A percentile compares a stretch with the other conserved stretches of the same genome.
phyloP scores from a whole-genome alignment of 1,140 invertebrate species.

The Drosophila guanche region DNA sequence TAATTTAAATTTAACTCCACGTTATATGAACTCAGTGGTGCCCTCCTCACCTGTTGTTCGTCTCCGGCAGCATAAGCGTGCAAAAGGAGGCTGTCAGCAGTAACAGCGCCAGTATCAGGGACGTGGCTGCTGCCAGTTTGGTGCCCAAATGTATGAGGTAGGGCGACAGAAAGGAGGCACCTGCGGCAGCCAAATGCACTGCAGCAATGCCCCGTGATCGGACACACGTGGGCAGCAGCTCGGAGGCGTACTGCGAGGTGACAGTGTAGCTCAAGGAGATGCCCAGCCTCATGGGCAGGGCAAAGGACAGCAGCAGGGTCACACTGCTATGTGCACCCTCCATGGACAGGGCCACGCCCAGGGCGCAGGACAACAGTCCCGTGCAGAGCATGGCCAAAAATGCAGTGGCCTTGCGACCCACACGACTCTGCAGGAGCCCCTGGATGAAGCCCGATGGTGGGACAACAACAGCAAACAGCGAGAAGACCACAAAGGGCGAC shows the following conservation, averaged over 20 bases:
- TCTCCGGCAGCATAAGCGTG: slow-evolving; percentile 60
- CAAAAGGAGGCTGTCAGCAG: slow-evolving; percentile 39
- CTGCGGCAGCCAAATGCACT: slow-evolving; percentile 60
- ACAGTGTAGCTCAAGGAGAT: slow-evolving; percentile 71
- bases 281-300: slow-evolving; percentile 63
- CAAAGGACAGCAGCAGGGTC: slow-evolving; percentile 57
- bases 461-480: slow-evolving; percentile 63
- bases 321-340: slow-evolving; percentile 54
- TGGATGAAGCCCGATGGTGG: slow-evolving; percentile 61
- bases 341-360: slow-evolving; percentile 55
- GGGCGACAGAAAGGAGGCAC: slow-evolving; percentile 58
- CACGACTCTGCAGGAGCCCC: slow-evolving; percentile 59
- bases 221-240: slow-evolving; percentile 67
- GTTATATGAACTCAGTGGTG: no score
- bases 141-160: slow-evolving; percentile 67
- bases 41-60: slow-evolving; percentile 64
- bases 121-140: slow-evolving; percentile 53
- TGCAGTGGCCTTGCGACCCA: slow-evolving; percentile 64
- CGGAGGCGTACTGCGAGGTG: slow-evolving; percentile 63
- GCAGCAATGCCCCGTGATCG: slow-evolving; percentile 63
- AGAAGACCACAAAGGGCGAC: slow-evolving; percentile 72
- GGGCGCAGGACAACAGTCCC: slow-evolving; percentile 67
- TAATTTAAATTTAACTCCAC: no score
- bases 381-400: slow-evolving; percentile 58
- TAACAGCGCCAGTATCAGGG: slow-evolving; percentile 50